Evolutionary conservation across 2,888 invertebrate species (phyloP).

Genomic region (Drosophila meridionalis): DNA sequence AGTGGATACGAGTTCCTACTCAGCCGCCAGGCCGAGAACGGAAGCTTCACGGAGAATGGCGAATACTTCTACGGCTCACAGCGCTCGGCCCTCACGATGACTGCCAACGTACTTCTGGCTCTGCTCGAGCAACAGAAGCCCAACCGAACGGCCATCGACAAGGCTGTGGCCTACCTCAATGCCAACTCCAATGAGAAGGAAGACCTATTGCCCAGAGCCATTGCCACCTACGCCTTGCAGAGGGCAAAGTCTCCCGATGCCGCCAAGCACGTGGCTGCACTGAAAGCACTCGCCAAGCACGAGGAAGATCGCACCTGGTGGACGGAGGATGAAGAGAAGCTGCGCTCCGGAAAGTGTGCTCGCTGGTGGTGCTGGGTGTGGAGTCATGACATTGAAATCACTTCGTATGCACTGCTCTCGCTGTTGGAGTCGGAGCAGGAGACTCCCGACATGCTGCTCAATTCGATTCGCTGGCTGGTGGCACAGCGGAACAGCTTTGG

Average conservation of each 20-base stretch:
- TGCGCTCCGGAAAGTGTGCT: slow-evolving; percentile 55
- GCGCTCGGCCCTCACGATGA: slow-evolving; percentile 88
- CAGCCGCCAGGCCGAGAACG: slow-evolving; percentile 89
- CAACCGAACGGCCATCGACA: slow-evolving; percentile 88
- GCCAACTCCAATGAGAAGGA: slow-evolving; percentile 87
- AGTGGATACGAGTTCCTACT: slow-evolving; percentile 90
- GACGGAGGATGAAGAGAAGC: slow-evolving; percentile 87
- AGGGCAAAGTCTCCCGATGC: slow-evolving; percentile 90
- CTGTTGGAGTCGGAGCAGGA: slow-evolving; percentile 68
- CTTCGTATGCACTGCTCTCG: slow-evolving; percentile 80
- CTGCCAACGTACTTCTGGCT: slow-evolving; percentile 91
- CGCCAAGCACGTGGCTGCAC: slow-evolving; percentile 79
- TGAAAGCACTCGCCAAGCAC: slow-evolving; percentile 87
- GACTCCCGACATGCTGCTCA: slow-evolving; percentile 78
- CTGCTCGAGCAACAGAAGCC: slow-evolving; percentile 88
- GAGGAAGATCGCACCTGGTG: slow-evolving; percentile 91
- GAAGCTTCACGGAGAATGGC: slow-evolving; percentile 92
- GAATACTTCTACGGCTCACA: slow-evolving; percentile 90
- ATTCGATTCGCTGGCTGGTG: slow-evolving; percentile 90
- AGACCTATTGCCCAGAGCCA: slow-evolving; percentile 90
- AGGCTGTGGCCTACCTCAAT: slow-evolving; percentile 91
- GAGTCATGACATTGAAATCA: slow-evolving; percentile 81
- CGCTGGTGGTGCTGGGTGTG: slow-evolving; percentile 85
- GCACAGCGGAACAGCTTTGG: slow-evolving; percentile 89
- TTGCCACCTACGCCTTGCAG: slow-evolving; percentile 91